These are phyloP conservation scores for Aproaerema taeniolella DNA, from an alignment of 2,888 invertebrate genomes.

Conservation along the genomic window DNA sequence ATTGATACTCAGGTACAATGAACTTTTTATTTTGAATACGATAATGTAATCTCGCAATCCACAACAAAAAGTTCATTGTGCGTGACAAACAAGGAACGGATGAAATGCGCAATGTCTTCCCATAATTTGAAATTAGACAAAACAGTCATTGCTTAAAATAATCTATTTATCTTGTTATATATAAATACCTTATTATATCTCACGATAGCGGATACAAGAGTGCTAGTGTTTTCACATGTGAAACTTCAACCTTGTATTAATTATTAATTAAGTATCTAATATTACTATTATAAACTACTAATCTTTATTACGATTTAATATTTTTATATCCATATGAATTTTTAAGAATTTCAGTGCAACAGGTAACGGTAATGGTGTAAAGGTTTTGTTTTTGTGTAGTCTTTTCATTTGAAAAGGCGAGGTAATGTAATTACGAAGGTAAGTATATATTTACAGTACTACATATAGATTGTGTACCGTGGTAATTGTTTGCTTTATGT, in stretches of 20 bases:
- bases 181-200: constrained; percentile 69
- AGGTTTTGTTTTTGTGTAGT: constrained; percentile 59
- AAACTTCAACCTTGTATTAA: constrained; percentile 67
- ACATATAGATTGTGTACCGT: constrained; percentile 29
- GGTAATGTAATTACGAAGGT: constrained; percentile 64
- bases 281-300: constrained; percentile 73
- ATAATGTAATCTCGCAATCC: constrained; percentile 7
- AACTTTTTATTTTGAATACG: constrained; percentile 34
- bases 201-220: constrained; percentile 69
- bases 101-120: constrained; percentile 79
- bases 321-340: constrained; percentile 51
- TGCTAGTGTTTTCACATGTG: constrained; percentile 78
- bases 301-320: constrained; percentile 57
- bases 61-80: constrained; percentile 52
- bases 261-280: constrained; percentile 51
- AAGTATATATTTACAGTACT: constrained; percentile 43
- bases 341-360: constrained; percentile 58
- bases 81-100: constrained; percentile 72
- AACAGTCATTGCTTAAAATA: constrained; percentile 72
- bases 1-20: constrained; percentile 57
- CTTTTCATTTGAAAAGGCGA: constrained; percentile 66
- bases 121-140: constrained; percentile 69
- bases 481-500: constrained; percentile 47
- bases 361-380: constrained; percentile 65
- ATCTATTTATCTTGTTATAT: constrained; percentile 64